Evolutionary conservation across 2,888 invertebrate species (phyloP), one percentile per base, ranked within the genome.

Genomic region (Nowickia ferox): DNA sequence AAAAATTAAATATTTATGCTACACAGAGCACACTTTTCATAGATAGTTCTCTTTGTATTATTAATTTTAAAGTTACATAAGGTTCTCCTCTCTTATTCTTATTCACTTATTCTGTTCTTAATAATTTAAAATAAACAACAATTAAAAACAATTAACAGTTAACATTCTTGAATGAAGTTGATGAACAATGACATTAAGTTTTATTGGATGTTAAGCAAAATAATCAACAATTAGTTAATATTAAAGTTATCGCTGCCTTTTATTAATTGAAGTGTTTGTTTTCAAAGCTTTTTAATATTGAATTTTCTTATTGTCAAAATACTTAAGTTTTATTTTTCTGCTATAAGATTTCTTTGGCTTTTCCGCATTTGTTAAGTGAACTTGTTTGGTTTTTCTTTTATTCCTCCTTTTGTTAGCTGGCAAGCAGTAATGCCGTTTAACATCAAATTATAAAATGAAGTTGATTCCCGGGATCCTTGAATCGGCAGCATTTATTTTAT

Each of bases 401-500:
- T 59, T 55, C 3, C 19, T 11, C 6, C 17, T 53, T 17, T 44
- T 69, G 30, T 61, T 38, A 44, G 17, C 19, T 22, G 38, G 53
- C 19, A 11, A 38, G 69, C n/a, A 19, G 68, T 76, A 63, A 46
- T 55, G 38, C 46, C n/a, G 19, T 82, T 80, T 72, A 65, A 40
- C 46, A 57, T n/a, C 46, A 22, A n/a, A 53, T 65, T 72, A 65
- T 57, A 66, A 19, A 57, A 57, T 46, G 19, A 79, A 55, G 53
- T 65, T 72, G 55, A 65, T 46, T 71, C n/a, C 11, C 13, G 53
- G 30, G 44, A 44, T 55, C 19, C 71, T 63, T 63, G 53, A 63
- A 63, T 55, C 46, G 9, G 38, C 38, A 55, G 75, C 75, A 61
- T 65, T 78, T 63, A 77, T 76, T 57, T 69, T 19, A n/a, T 51